Base-by-base conservation (phyloP, 2,113 vertebrate genomes). In the Platanista minor region DNA sequence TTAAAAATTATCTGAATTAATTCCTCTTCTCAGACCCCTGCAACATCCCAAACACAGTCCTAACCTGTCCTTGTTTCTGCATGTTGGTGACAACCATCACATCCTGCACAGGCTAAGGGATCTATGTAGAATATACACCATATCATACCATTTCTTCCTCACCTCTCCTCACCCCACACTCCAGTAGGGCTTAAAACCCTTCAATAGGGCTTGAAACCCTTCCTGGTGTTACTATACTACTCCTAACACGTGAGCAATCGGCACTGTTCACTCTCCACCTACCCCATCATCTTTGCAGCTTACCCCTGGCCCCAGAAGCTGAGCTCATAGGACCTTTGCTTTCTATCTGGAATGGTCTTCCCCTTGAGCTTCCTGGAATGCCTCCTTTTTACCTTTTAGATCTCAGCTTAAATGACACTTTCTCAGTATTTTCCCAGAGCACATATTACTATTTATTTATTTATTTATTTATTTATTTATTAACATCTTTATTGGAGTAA, bases 11-110 rank as follows among this genome's bases (percentile, higher is more conserved):
- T 78, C 15, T 74, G 18, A 66, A 29, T 46, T 82, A n/a, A 39
- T 21, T 74, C 7, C 5, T 75, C 33, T 92, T 74, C 36, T 88
- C 5, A 80, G 57, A 31, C 14, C 1, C 49, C 33, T 52, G 9
- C 52, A 82, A 25, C 23, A 7, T 23, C 10, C 43, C 21, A 75
- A 62, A 21, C n/a, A 36, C 8, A 74, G 8, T 12, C 36, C 20
- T 29, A 49, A 23, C 29, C 12, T 52, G 21, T 67, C 11, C 54
- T 89, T 36, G 33, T 23, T 83, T 80, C 23, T 61, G 17, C 3
- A 1, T 25, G 14, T 75, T 1, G 0, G 2, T 66, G 18, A 27
- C 2, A 13, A 54, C 5, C 12, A 49, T 6, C 23, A 6, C 27
- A 41, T 21, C 13, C 31, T 78, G 29, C 33, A 52, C 13, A 78